These are phyloP conservation scores for Macrophya alboannulata DNA, from an alignment of 2,888 invertebrate species.

Conservation along the genomic window DNA sequence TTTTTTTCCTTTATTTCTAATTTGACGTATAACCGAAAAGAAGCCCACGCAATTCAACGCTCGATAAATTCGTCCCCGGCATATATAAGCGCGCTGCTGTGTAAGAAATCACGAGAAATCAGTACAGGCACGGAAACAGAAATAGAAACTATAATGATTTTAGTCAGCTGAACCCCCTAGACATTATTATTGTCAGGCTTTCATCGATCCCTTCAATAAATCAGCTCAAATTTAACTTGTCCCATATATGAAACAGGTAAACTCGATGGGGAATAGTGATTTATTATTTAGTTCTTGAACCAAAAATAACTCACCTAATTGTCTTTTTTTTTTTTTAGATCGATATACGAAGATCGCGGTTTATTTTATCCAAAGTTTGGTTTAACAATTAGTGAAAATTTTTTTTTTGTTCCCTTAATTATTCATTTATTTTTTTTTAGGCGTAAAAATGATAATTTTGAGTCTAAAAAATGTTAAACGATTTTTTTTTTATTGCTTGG, in stretches of 20 bases:
- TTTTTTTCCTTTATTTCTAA: not conserved
- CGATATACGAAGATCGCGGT: not conserved
- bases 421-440: too few relatives aligned
- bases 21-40: slow-evolving; percentile 2
- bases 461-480: not conserved
- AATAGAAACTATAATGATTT: not conserved
- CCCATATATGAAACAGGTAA: not conserved
- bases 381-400: not conserved
- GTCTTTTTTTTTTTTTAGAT: too few relatives aligned
- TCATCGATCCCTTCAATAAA: slow-evolving; percentile 20
- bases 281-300: not conserved
- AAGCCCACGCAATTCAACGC: not conserved
- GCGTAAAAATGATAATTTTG: not conserved
- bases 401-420: too few relatives aligned
- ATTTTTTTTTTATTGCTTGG: slow-evolving; percentile 58
- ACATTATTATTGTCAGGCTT: slow-evolving; percentile 20
- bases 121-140: not conserved
- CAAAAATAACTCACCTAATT: not conserved
- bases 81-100: not conserved
- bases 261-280: not conserved
- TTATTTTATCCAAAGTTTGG: not conserved
- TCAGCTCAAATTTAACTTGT: not conserved
- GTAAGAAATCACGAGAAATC: not conserved
- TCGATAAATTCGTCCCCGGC: not conserved
- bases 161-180: not conserved